Percentiles rank a stretch among this genome's conserved stretches.
phyloP scores from a whole-genome alignment of 2,888 invertebrate species.

The Entomobrya proxima region DNA sequence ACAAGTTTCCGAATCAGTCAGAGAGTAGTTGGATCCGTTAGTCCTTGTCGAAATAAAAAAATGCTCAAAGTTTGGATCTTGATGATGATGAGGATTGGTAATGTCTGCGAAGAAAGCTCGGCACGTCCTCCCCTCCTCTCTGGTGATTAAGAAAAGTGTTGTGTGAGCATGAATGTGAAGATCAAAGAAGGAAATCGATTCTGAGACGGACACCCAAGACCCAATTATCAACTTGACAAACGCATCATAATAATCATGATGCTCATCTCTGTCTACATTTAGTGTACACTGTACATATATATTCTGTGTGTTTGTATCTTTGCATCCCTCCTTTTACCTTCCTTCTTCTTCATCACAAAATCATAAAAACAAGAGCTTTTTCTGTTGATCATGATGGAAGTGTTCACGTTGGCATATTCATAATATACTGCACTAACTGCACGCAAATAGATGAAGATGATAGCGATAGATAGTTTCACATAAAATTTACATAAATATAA shows the following conservation, averaged over 20 bases:
- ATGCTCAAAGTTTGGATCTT: constrained; percentile 15
- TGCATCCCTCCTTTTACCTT: background rate
- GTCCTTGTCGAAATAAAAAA: too few relatives aligned
- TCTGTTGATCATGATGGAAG: background rate
- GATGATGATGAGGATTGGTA: background rate
- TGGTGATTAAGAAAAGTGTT: constrained; percentile 39
- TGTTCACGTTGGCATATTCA: background rate
- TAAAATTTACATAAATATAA: constrained; percentile 26
- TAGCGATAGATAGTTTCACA: background rate
- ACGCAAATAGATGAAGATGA: constrained; percentile 3
- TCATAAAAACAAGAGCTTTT: background rate
- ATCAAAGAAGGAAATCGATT: constrained; percentile 70
- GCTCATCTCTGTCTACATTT: constrained; percentile 2
- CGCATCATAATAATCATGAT: constrained; percentile 46
- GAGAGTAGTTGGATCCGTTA: constrained; percentile 29
- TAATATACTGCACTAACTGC: too few relatives aligned
- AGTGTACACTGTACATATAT: background rate
- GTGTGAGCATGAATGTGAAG: background rate
- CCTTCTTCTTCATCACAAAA: background rate
- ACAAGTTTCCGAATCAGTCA: constrained; percentile 30
- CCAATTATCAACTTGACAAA: constrained; percentile 70
- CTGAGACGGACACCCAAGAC: constrained; percentile 67
- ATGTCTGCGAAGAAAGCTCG: constrained; percentile 58
- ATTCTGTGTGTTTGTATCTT: background rate
- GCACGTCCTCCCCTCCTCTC: constrained; percentile 54